phyloP scores from a whole-genome alignment of 2,888 invertebrate species.

The Drosophila quasianomalipes region DNA sequence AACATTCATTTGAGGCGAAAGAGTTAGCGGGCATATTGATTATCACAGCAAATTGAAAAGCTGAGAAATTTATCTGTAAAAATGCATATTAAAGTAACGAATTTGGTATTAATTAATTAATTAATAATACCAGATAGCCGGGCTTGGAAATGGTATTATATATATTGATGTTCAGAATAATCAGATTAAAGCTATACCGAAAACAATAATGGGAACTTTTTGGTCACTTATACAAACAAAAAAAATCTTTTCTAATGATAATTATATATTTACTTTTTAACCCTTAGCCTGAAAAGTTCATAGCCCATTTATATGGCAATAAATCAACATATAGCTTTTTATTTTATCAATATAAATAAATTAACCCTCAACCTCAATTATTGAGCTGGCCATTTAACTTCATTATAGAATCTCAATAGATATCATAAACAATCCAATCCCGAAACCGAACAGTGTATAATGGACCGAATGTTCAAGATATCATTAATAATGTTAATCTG shows the following conservation, averaged over 20 bases:
- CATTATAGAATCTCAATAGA: conserved; percentile 30
- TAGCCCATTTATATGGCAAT: neutral
- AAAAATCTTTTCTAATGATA: neutral
- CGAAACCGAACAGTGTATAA: conserved; percentile 3
- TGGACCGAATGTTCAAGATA: conserved; percentile 44
- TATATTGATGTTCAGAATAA: neutral
- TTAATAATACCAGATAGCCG: neutral
- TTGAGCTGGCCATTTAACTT: conserved; percentile 13
- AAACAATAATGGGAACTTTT: neutral
- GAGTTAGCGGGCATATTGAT: conserved; percentile 21
- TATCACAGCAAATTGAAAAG: neutral
- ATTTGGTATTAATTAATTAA: too few relatives aligned
- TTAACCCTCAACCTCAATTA: conserved; percentile 6
- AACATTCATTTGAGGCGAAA: conserved; percentile 5
- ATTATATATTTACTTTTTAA: neutral
- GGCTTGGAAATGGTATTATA: neutral
- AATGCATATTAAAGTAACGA: neutral
- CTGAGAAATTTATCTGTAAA: neutral
- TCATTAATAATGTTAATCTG: conserved; percentile 59
- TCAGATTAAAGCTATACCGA: neutral
- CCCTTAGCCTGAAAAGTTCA: neutral
- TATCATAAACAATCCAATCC: conserved; percentile 16
- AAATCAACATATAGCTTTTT: neutral
- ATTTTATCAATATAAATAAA: conserved; percentile 5
- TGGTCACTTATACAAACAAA: neutral